phyloP scores from a whole-genome alignment of 1,140 invertebrate species.

The Sarcophaga bullata region DNA sequence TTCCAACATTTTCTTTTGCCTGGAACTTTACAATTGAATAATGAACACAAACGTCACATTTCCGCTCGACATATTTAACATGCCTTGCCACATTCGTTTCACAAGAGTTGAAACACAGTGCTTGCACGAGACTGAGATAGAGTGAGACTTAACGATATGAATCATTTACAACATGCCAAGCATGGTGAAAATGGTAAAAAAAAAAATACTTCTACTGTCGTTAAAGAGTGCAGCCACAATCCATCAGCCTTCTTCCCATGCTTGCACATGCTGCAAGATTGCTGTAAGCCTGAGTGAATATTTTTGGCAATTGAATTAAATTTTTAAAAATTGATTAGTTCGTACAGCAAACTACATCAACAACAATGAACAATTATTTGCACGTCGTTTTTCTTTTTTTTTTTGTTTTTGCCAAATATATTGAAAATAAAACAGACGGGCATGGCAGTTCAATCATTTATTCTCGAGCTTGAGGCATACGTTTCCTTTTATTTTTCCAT shows the following conservation, averaged over 20 bases:
- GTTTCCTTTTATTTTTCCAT: slow-evolving; percentile 19
- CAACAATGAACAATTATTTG: slow-evolving; percentile 10
- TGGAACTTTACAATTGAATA: neutral
- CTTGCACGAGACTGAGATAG: too few relatives aligned
- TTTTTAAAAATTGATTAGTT: slow-evolving; percentile 66
- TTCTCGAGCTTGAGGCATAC: neutral
- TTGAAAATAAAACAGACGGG: neutral
- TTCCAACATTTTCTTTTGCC: neutral
- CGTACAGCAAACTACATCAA: slow-evolving; percentile 52
- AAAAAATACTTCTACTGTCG: too few relatives aligned
- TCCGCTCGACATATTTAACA: slow-evolving; percentile 42
- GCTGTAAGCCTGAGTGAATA: slow-evolving; percentile 58
- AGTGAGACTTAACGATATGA: too few relatives aligned
- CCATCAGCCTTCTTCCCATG: too few relatives aligned
- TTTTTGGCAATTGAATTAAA: slow-evolving; percentile 66
- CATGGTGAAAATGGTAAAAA: too few relatives aligned
- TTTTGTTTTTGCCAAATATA: too few relatives aligned
- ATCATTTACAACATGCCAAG: too few relatives aligned
- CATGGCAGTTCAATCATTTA: neutral
- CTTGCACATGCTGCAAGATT: too few relatives aligned
- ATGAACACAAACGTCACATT: slow-evolving; percentile 47
- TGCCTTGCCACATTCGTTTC: neutral
- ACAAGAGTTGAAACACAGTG: too few relatives aligned
- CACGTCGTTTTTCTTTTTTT: too few relatives aligned
- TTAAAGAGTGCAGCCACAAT: too few relatives aligned